Conservation (phyloP, 2,113 vertebrate genomes). For the Nansenia antarctica region DNA sequence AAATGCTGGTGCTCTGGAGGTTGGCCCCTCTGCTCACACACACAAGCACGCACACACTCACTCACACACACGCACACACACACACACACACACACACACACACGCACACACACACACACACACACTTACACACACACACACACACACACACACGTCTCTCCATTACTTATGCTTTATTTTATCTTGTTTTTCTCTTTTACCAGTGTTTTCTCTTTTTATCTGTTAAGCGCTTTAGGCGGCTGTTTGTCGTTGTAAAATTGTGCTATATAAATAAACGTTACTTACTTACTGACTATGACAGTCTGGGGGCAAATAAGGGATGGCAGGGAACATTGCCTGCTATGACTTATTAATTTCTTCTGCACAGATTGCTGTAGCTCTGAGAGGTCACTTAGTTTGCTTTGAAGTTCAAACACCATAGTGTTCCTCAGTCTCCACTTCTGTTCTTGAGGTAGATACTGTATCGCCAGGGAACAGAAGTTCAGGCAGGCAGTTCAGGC, state of each 20-base stretch:
- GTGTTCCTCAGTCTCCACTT: too few species aligned
- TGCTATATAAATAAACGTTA: too few species aligned
- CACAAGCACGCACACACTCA: neutral
- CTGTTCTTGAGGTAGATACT: neutral
- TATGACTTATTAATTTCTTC: constrained; percentile 16
- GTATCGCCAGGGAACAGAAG: neutral
- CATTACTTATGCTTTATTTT: too few species aligned
- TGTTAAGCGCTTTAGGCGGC: too few species aligned
- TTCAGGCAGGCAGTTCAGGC: constrained; percentile 24
- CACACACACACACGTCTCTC: neutral
- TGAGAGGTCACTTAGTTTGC: constrained; percentile 10
- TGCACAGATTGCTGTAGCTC: neutral
- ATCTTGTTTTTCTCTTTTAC: too few species aligned
- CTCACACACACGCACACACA: neutral
- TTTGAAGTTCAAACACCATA: neutral
- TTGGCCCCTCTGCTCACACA: neutral
- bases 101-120: neutral
- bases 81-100: neutral
- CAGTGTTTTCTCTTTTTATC: too few species aligned
- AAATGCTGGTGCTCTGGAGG: neutral
- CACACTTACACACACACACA: neutral
- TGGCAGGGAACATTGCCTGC: constrained; percentile 1
- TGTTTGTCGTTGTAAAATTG: too few species aligned
- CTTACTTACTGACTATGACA: constrained; percentile 19
- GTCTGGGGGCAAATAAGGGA: constrained; percentile 12